phyloP scores from a whole-genome alignment of 2,113 vertebrate species.

The Pterophyllum scalare region DNA sequence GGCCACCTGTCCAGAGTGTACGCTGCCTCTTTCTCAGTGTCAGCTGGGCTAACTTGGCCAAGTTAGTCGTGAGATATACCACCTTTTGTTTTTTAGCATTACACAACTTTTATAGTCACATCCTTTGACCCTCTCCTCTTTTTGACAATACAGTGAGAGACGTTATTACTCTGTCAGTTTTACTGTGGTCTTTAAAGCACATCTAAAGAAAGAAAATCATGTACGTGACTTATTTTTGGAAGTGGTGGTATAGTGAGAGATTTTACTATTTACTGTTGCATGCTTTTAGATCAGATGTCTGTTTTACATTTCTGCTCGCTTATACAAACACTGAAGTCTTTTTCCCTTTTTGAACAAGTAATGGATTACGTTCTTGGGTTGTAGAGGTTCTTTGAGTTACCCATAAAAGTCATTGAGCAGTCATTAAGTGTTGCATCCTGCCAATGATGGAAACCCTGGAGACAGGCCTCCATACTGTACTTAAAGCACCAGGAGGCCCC shows the following conservation, averaged over 20 bases:
- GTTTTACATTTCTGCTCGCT: neutral
- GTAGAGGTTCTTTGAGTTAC: neutral
- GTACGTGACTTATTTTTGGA: neutral
- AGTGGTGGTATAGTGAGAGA: neutral
- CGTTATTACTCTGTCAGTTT: neutral
- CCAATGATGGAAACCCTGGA: neutral
- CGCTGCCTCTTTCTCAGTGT: neutral
- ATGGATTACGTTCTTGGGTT: neutral
- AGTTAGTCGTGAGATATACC: neutral
- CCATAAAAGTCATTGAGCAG: neutral
- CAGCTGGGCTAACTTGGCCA: neutral
- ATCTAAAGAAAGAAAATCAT: neutral
- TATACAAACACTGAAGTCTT: neutral
- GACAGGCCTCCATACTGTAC: conserved; percentile 40
- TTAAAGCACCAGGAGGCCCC: conserved; percentile 45
- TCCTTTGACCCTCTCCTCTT: neutral
- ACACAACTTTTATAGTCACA: neutral
- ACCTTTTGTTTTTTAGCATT: neutral
- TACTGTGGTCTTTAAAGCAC: neutral
- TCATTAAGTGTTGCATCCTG: conserved; percentile 11
- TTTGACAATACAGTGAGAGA: neutral
- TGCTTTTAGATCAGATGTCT: neutral
- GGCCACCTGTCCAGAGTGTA: neutral
- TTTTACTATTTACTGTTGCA: neutral
- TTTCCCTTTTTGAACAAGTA: neutral